Base-by-base conservation (phyloP, 2,113 vertebrate genomes). In the Mustelus asterias region DNA sequence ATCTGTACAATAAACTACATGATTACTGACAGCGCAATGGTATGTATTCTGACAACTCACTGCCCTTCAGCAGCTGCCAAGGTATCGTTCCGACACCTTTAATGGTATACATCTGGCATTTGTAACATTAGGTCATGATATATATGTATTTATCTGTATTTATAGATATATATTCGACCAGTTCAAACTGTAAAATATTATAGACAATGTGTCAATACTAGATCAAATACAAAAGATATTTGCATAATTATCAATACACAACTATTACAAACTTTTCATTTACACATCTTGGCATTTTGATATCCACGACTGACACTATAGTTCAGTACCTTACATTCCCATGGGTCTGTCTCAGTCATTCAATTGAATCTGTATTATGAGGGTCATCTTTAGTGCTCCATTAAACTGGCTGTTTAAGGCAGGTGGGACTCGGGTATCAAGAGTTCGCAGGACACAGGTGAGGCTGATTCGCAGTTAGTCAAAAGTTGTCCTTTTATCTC, bases 201-300 rank as follows among this genome's bases (percentile, higher is more conserved):
- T 94, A 94, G 93, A 94, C 94, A 76, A 95, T 72, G 69, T 95
- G 69, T 72, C 94, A 54, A 72, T 95, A 95, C 93, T 95, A 95
- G 93, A 70, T 95, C 93, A 95, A 94, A 95, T 95, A 94, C 93
- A 94, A 94, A 94, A 94, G 69, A 95, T 95, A 95, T 95, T 95
- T 95, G 94, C 69, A 95, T 95, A 95, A 95, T 95, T 60, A 90
- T 95, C 94, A 72, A 48, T 95, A 76, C 94, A 72, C 29, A 95
- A 72, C 44, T n/a, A 93, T 95, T 95, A 72, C 41, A 95, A 95
- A 70, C 44, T 48, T 48, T 95, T 11, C 24, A 95, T 95, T 95
- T 70, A 54, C 41, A 76, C 94, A 72, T 26, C 94, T 95, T 72
- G 41, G 94, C 94, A 72, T 48, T 94, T 48, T 67, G 65, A 70